These are phyloP conservation scores for Pseudonaja textilis DNA, from an alignment of 2,113 vertebrate genomes.

Conservation along the genomic window DNA sequence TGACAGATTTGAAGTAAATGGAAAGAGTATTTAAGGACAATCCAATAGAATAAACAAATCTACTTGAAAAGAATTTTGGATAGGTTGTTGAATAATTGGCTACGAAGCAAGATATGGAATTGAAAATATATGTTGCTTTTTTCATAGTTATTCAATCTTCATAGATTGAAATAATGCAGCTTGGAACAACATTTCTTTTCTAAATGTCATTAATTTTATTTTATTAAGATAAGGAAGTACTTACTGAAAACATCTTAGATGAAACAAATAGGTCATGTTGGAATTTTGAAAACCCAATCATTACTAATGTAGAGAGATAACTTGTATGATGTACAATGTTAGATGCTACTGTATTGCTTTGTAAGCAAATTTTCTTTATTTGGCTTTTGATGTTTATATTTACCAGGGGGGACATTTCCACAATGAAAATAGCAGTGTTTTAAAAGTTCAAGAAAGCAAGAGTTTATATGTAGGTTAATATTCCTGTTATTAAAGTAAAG, in stretches of 20 bases:
- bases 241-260: constrained; percentile 52
- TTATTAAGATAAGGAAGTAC: constrained; percentile 42
- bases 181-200: constrained; percentile 47
- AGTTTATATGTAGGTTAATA: not conserved
- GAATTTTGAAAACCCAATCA: constrained; percentile 43
- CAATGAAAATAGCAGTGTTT: not conserved
- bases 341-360: constrained; percentile 45
- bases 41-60: not conserved
- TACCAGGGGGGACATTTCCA: constrained; percentile 12
- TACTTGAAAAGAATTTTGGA: not conserved
- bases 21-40: constrained; percentile 13
- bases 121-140: not conserved
- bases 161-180: constrained; percentile 25
- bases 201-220: constrained; percentile 49
- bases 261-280: constrained; percentile 47
- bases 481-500: not conserved
- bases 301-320: constrained; percentile 23
- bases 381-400: constrained; percentile 50
- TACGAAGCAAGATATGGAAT: constrained; percentile 18
- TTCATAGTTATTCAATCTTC: constrained; percentile 1
- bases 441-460: not conserved
- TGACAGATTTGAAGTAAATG: not conserved
- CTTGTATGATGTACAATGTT: constrained; percentile 26
- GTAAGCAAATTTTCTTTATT: constrained; percentile 49
- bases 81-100: not conserved